Conservation (phyloP, 2,113 vertebrate genomes). For the Agelaius tricolor region DNA sequence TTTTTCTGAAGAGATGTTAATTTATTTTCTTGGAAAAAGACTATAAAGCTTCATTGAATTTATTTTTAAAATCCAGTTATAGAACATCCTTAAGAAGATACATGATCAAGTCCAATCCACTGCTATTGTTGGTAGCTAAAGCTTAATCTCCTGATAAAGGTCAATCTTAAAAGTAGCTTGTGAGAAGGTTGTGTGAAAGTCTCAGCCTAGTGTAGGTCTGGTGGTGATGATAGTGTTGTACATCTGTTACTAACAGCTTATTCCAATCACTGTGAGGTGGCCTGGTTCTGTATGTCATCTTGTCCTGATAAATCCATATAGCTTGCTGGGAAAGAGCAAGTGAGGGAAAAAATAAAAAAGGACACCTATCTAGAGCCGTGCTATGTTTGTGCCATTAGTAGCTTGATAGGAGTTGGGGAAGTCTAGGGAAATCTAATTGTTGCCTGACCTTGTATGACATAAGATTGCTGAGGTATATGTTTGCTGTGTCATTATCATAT, state of each 20-base stretch:
- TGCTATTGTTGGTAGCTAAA: constrained; percentile 48
- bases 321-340: background rate
- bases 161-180: background rate
- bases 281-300: background rate
- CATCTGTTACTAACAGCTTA: background rate
- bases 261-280: background rate
- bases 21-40: background rate
- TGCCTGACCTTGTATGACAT: background rate
- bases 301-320: background rate
- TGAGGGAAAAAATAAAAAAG: background rate
- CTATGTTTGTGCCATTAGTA: background rate
- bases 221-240: background rate
- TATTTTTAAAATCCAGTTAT: background rate
- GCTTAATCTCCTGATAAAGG: constrained; percentile 53
- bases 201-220: background rate
- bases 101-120: background rate
- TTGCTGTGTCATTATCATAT: background rate
- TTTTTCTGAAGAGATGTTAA: background rate
- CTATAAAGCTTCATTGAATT: background rate
- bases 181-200: constrained; percentile 21
- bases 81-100: background rate
- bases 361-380: background rate
- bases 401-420: background rate
- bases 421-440: background rate
- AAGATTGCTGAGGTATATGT: background rate